A percentile compares a stretch with the other conserved stretches of the same genome.
These are phyloP conservation scores for Caenorhabditis sp. DNA, from an alignment of 2,888 invertebrate species.

Conservation along the genomic window DNA sequence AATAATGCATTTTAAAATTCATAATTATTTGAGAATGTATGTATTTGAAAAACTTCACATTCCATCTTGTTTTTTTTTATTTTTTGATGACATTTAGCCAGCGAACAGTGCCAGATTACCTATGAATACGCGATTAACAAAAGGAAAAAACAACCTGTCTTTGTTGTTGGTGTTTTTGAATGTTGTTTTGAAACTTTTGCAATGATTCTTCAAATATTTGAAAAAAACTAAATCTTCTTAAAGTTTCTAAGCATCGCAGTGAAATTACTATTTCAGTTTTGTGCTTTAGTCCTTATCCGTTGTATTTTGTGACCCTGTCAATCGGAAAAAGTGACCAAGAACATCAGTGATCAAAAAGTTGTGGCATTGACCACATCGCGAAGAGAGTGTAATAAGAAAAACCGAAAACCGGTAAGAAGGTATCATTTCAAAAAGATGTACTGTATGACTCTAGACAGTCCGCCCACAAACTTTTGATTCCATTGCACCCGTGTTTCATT, in stretches of 20 bases:
- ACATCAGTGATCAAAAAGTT: conserved; percentile 60
- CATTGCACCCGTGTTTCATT: conserved; percentile 19
- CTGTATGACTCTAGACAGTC: conserved; percentile 43
- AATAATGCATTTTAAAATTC: too few relatives aligned
- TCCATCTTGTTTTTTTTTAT: not conserved
- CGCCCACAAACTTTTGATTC: conserved; percentile 60
- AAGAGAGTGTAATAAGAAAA: conserved; percentile 53
- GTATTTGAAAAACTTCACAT: too few relatives aligned
- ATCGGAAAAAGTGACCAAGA: conserved; percentile 23
- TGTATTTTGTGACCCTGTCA: conserved; percentile 39
- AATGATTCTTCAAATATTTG: too few relatives aligned
- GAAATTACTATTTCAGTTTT: conserved; percentile 1
- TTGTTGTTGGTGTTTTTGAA: too few relatives aligned
- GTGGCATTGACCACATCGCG: conserved; percentile 31
- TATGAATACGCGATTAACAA: conserved; percentile 43
- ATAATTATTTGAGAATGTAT: too few relatives aligned
- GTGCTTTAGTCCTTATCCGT: conserved; percentile 17
- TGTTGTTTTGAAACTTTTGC: not conserved
- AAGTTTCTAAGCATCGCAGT: not conserved
- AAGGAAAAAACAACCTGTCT: conserved; percentile 42
- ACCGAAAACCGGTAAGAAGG: conserved; percentile 54
- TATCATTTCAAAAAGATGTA: conserved; percentile 34
- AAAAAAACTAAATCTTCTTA: too few relatives aligned
- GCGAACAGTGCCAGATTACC: conserved; percentile 1
- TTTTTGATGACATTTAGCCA: too few relatives aligned